Percentiles rank a stretch among this genome's conserved stretches.
Evolutionary conservation across 2,113 vertebrate species (phyloP).

Genomic region (Phyllostomus discolor): DNA sequence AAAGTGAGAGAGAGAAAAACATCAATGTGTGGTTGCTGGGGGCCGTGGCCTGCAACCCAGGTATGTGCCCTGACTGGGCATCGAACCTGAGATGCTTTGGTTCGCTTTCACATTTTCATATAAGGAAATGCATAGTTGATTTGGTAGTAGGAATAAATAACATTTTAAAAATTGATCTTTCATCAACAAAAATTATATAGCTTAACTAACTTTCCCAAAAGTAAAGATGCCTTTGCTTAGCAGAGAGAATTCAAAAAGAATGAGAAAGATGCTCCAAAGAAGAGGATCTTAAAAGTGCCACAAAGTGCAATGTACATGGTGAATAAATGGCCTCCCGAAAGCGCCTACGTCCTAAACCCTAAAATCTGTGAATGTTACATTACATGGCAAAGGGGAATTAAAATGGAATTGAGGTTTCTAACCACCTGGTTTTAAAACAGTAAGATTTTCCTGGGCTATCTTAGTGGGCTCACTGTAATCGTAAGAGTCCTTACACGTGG

Average conservation of each 20-base stretch:
- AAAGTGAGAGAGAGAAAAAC: too few relatives aligned
- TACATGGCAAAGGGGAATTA: background rate
- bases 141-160: constrained; percentile 1
- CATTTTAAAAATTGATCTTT: background rate
- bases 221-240: background rate
- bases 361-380: background rate
- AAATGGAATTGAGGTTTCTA: background rate
- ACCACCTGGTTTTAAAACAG: background rate
- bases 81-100: too few relatives aligned
- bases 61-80: too few relatives aligned
- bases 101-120: constrained; percentile 4
- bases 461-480: background rate
- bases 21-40: too few relatives aligned
- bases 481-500: background rate
- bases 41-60: too few relatives aligned
- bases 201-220: background rate
- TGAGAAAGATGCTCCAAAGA: background rate
- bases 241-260: background rate
- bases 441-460: background rate
- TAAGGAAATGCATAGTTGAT: background rate
- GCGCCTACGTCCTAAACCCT: background rate
- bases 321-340: background rate
- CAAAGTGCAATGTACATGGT: background rate
- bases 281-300: background rate
- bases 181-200: background rate